A percentile compares a stretch with the other conserved stretches of the same genome.
Conservation (phyloP, 2,113 vertebrate species). For the Gallinago paraguaiae region DNA sequence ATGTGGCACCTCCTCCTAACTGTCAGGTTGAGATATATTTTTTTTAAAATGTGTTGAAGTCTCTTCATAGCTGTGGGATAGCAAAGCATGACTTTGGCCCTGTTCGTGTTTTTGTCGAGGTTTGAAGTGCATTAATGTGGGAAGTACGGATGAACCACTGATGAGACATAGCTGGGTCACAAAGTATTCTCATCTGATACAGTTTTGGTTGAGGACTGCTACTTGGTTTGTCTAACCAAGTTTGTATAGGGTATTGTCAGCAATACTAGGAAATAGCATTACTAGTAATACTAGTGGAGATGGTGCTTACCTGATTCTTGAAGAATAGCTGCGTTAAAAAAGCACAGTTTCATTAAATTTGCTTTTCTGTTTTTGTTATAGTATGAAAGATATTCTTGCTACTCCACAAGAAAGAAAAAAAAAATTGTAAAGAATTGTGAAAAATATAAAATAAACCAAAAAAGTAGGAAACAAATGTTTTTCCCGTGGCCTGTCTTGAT, state of each 20-base stretch:
- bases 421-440: neutral
- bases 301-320: neutral
- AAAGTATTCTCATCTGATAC: accelerated
- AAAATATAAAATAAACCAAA: neutral
- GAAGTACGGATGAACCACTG: neutral
- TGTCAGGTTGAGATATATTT: neutral
- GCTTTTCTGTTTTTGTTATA: neutral
- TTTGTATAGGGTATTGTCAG: neutral
- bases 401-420: neutral
- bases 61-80: neutral
- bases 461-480: neutral
- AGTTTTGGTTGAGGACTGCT: neutral
- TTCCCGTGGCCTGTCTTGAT: neutral
- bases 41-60: neutral
- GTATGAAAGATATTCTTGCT: neutral
- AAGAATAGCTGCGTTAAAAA: neutral
- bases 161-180: neutral
- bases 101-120: neutral
- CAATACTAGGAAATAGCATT: neutral
- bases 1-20: neutral
- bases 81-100: neutral
- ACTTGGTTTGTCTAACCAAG: neutral
- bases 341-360: neutral
- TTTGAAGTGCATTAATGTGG: neutral
- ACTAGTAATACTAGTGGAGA: neutral